Conservation (phyloP, 2,888 invertebrate genomes). For the Callosobruchus maculatus region DNA sequence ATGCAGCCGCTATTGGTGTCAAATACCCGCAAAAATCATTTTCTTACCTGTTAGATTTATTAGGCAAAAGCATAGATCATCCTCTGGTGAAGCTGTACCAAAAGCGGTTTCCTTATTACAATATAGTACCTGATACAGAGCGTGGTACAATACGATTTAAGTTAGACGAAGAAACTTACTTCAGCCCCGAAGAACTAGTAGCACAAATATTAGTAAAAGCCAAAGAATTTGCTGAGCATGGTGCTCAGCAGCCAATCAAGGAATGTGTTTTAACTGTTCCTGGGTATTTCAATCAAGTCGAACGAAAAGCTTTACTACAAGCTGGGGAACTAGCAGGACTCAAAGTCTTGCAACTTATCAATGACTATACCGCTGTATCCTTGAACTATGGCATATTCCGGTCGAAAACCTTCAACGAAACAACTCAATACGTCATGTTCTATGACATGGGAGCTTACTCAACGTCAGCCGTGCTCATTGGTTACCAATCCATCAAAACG, state of each 20-base stretch:
- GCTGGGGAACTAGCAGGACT: slow-evolving; percentile 88
- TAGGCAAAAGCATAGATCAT: slow-evolving; percentile 89
- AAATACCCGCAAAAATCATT: slow-evolving; percentile 88
- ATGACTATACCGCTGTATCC: slow-evolving; percentile 94
- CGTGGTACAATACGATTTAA: slow-evolving; percentile 81
- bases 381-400: slow-evolving; percentile 96
- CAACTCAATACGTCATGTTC: slow-evolving; percentile 87
- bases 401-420: slow-evolving; percentile 90
- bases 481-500: slow-evolving; percentile 84
- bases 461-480: slow-evolving; percentile 87
- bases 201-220: slow-evolving; percentile 91
- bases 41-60: slow-evolving; percentile 80
- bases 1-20: slow-evolving; percentile 81
- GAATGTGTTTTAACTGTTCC: slow-evolving; percentile 96
- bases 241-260: slow-evolving; percentile 81
- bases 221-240: slow-evolving; percentile 83
- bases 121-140: slow-evolving; percentile 74
- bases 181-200: slow-evolving; percentile 86
- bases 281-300: slow-evolving; percentile 94
- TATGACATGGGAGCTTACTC: slow-evolving; percentile 98
- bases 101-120: slow-evolving; percentile 80
- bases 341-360: slow-evolving; percentile 89
- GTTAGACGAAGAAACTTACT: slow-evolving; percentile 72
- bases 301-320: slow-evolving; percentile 79
- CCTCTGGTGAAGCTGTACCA: slow-evolving; percentile 82